phyloP scores from a whole-genome alignment of 23 tunicate genomes.

The Ciona savignyi region DNA sequence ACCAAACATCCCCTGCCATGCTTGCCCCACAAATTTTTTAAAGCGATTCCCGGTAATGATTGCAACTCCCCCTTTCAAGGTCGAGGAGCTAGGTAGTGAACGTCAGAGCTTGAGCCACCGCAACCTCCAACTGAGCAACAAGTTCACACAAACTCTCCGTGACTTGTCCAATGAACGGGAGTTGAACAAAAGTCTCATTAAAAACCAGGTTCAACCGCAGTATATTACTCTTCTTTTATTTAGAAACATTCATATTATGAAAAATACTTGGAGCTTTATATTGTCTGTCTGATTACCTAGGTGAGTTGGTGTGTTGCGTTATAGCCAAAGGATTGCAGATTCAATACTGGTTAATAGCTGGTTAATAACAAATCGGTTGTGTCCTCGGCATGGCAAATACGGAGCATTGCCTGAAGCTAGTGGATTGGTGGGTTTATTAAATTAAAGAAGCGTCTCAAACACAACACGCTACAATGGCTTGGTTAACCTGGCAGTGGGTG shows the following conservation, averaged over 20 bases:
- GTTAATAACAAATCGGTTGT: no score
- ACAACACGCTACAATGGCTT: no score
- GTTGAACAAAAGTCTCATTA: constrained; percentile 51
- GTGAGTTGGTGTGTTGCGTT: no score
- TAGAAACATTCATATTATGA: no score
- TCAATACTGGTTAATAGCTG: neutral
- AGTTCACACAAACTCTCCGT: constrained; percentile 21
- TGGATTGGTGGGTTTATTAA: no score
- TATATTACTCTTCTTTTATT: no score
- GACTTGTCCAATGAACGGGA: constrained; percentile 66
- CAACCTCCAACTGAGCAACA: constrained; percentile 24
- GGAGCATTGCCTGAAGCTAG: no score
- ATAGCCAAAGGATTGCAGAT: neutral
- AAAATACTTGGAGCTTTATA: no score
- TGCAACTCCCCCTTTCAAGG: constrained; percentile 3
- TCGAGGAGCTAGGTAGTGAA: constrained; percentile 37
- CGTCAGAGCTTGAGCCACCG: constrained; percentile 32
- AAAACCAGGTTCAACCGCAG: constrained; percentile 93
- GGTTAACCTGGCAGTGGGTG: no score
- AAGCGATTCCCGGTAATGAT: neutral
- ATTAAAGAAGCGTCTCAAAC: no score
- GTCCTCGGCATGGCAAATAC: no score
- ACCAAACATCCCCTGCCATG: neutral
- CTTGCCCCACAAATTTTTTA: neutral
- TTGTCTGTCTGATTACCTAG: no score